Conservation (phyloP, 92 coral and sea anemone species). For the Epizoanthus ramosus region DNA sequence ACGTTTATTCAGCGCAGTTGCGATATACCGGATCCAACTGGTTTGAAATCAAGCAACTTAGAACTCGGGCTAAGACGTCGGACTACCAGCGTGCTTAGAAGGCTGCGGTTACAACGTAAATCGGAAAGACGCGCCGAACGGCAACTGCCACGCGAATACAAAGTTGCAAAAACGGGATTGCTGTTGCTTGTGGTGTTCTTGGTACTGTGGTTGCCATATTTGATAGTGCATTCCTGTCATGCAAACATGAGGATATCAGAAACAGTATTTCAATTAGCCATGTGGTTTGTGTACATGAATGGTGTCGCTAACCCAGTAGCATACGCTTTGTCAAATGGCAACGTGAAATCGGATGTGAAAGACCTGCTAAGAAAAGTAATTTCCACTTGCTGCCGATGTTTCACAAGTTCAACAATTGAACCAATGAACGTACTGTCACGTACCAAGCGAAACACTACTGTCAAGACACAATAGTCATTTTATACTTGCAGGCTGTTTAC, state of each 20-base stretch:
- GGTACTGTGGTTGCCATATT: constrained; percentile 85
- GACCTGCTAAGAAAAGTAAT: constrained; percentile 33
- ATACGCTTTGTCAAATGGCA: constrained; percentile 78
- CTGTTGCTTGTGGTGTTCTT: constrained; percentile 71
- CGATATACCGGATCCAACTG: neutral
- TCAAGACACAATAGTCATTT: too few relatives aligned
- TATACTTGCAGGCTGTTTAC: too few relatives aligned
- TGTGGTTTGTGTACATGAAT: constrained; percentile 90
- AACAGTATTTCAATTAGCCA: constrained; percentile 65
- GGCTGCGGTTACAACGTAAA: constrained; percentile 21
- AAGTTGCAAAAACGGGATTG: constrained; percentile 85
- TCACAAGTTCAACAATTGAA: neutral
- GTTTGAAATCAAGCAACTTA: neutral
- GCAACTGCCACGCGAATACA: constrained; percentile 69
- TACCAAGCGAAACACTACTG: too few relatives aligned
- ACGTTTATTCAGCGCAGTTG: neutral
- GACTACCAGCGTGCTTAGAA: constrained; percentile 17
- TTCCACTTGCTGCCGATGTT: neutral
- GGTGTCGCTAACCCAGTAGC: constrained; percentile 83
- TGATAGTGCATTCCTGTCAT: constrained; percentile 84
- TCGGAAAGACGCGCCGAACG: constrained; percentile 32
- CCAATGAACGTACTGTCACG: too few relatives aligned
- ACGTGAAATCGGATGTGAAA: constrained; percentile 58
- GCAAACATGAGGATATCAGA: constrained; percentile 54
- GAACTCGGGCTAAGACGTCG: neutral